These are phyloP conservation scores for Indri indri DNA, from an alignment of 2,113 vertebrate species.

Conservation along the genomic window DNA sequence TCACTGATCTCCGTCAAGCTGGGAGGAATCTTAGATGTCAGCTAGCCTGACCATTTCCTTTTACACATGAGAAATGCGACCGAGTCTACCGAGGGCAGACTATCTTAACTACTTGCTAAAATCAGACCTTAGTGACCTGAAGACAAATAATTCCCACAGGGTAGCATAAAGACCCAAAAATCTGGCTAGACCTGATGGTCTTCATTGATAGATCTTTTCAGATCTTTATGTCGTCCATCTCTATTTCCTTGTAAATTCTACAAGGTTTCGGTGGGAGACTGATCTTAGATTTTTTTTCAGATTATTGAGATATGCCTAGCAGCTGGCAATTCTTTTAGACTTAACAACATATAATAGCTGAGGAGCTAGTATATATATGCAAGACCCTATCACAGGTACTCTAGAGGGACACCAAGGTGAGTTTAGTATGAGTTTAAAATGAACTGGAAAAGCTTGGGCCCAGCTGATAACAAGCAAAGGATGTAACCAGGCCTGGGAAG, in stretches of 20 bases:
- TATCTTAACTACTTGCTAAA: background rate
- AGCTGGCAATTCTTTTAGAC: background rate
- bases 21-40: background rate
- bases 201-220: background rate
- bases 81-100: background rate
- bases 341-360: background rate
- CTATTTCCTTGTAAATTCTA: background rate
- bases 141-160: background rate
- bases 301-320: background rate
- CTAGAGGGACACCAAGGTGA: background rate
- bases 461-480: background rate
- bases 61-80: background rate
- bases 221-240: background rate
- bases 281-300: background rate
- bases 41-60: background rate
- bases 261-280: background rate
- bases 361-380: background rate
- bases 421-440: background rate
- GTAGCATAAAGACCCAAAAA: background rate
- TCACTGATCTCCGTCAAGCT: background rate
- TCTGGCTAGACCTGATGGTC: background rate
- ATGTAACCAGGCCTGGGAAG: fast-evolving
- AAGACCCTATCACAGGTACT: background rate
- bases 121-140: background rate
- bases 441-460: background rate